Evolutionary conservation across 2,113 vertebrate species (phyloP).

Genomic region (Mola mola): DNA sequence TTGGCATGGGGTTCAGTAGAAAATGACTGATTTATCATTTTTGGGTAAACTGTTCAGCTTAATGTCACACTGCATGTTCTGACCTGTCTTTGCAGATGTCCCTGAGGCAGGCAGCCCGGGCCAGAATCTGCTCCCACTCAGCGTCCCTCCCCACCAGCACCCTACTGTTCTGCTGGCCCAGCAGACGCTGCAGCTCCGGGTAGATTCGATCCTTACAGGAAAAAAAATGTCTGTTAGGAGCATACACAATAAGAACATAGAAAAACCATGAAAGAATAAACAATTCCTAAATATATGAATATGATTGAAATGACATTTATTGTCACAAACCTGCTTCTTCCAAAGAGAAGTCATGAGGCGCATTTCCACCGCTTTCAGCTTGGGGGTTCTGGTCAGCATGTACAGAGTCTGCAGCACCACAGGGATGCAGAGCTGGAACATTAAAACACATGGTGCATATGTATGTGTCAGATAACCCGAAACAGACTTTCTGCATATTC

Average conservation of each 20-base stretch:
- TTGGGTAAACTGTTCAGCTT: too few relatives aligned
- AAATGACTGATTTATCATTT: too few relatives aligned
- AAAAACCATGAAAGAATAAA: background rate
- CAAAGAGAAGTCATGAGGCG: slow-evolving; percentile 91
- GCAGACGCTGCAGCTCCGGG: slow-evolving; percentile 90
- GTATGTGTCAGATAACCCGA: too few relatives aligned
- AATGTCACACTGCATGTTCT: background rate
- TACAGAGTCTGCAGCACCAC: slow-evolving; percentile 89
- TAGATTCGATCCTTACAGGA: slow-evolving; percentile 90
- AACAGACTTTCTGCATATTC: too few relatives aligned
- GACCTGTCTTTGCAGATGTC: slow-evolving; percentile 94
- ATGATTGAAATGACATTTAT: background rate
- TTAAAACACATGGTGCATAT: slow-evolving; percentile 4
- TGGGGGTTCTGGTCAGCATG: slow-evolving; percentile 83
- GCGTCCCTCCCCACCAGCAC: slow-evolving; percentile 83
- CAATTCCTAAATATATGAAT: background rate
- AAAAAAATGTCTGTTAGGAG: too few relatives aligned
- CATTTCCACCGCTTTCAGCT: slow-evolving; percentile 85
- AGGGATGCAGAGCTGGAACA: slow-evolving; percentile 87
- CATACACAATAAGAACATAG: background rate
- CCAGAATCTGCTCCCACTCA: slow-evolving; percentile 92
- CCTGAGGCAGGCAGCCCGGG: slow-evolving; percentile 89
- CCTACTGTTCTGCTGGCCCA: slow-evolving; percentile 82
- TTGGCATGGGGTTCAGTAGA: too few relatives aligned
- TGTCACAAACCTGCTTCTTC: slow-evolving; percentile 89